Base-by-base conservation (phyloP, 2,797 vertebrate species). In the Podargus strigoides region DNA sequence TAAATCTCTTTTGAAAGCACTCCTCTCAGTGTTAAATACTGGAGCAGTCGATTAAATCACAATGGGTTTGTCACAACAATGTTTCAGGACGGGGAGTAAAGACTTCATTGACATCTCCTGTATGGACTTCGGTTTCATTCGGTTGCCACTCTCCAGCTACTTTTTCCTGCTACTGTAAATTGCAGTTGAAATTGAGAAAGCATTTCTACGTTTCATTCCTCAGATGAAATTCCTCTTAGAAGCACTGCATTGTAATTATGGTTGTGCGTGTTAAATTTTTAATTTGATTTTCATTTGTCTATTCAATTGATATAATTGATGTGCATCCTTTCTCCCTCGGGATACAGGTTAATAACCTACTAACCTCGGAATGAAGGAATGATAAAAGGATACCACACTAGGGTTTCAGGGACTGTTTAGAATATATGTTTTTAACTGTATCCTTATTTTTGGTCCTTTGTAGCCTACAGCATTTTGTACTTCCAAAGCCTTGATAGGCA, bases 211-310 rank as follows among this genome's bases (percentile, higher is more conserved):
- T 89, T 95, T 85, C 58, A 19, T 62, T 95, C 89, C 89, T 90
- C 21, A 46, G 60, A 69, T 82, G 87, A 93, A 96, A 93, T 83
- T 97, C 70, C 88, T 94, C 14, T n/a, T 94, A 90, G 93, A 91
- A 86, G 52, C 77, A 34, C 81, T 87, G 92, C 72, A 66, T 91
- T 93, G 89, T 94, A 86, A 93, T 93, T 95, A 96, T 75, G 76
- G 89, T 72, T 85, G 89, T 46, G 86, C 3, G 4, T 95, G 82
- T 97, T 97, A 93, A 97, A 97, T 96, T 97, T 97, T 97, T 97
- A 97, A 97, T 96, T 94, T 94, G 75, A 94, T 87, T 97, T 97
- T 98, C 96, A 96, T 96, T 97, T 96, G 92, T 98, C 96, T 96
- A 90, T 96, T 95, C 90, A 87, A 80, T 96, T 96, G 94, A 89